Percentiles rank a stretch among this genome's conserved stretches.
Evolutionary conservation across 2,888 invertebrate species (phyloP).

Genomic region (Nomada lathburiana): DNA sequence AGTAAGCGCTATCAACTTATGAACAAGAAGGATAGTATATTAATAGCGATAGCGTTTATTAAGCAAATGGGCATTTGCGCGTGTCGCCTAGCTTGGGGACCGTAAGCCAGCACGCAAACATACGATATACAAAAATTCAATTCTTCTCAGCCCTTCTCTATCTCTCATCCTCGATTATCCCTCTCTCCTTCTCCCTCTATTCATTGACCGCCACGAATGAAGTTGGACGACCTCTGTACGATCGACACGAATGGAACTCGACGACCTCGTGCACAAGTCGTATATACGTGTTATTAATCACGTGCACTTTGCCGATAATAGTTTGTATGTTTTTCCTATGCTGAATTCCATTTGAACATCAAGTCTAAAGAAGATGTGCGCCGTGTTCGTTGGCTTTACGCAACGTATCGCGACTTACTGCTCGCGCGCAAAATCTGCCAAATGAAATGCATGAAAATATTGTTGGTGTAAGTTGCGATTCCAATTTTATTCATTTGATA

Average conservation of each 20-base stretch:
- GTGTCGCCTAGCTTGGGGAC: too few species aligned
- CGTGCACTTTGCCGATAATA: slow-evolving; percentile 18
- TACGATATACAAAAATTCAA: too few species aligned
- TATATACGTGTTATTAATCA: slow-evolving; percentile 13
- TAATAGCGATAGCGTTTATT: too few species aligned
- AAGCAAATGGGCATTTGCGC: too few species aligned
- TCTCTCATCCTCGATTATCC: background rate
- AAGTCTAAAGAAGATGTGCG: background rate
- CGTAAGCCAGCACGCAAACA: too few species aligned
- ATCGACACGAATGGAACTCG: slow-evolving; percentile 33
- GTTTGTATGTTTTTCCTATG: background rate
- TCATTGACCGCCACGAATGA: slow-evolving; percentile 1
- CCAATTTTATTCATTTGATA: too few species aligned
- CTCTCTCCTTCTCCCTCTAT: background rate
- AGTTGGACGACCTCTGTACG: slow-evolving; percentile 21
- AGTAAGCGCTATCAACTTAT: too few species aligned
- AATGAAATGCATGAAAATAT: too few species aligned
- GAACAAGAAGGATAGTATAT: too few species aligned
- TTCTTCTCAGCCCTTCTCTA: background rate
- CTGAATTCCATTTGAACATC: background rate
- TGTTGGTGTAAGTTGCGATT: too few species aligned
- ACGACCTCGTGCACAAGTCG: slow-evolving; percentile 1
- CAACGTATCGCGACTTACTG: background rate
- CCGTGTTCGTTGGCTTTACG: background rate
- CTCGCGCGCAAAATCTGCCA: too few species aligned